Evolutionary conservation across 2,888 invertebrate species (phyloP).

Genomic region (Neria commutata): DNA sequence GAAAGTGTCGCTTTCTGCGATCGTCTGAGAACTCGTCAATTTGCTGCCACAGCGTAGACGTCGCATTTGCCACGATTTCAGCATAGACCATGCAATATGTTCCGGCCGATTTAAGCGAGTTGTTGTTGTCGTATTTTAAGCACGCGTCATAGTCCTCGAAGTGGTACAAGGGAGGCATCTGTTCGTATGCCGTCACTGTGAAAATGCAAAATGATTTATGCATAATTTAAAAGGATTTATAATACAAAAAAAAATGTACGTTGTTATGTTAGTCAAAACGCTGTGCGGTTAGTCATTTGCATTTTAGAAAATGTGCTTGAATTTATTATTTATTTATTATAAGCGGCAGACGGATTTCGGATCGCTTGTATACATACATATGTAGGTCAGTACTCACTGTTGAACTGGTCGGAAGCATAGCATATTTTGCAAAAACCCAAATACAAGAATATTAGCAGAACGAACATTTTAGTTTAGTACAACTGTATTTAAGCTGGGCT

Average conservation of each 20-base stretch:
- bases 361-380: neutral
- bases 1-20: constrained; percentile 41
- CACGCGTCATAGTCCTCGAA: constrained; percentile 57
- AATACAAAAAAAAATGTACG: no score
- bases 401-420: neutral
- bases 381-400: neutral
- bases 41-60: constrained; percentile 46
- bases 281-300: no score
- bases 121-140: constrained; percentile 62
- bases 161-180: constrained; percentile 48
- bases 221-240: no score
- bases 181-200: constrained; percentile 43
- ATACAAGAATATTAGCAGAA: neutral
- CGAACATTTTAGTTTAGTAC: neutral
- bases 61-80: constrained; percentile 46
- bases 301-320: no score
- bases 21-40: constrained; percentile 43
- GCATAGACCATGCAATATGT: constrained; percentile 51
- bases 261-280: no score
- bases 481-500: neutral
- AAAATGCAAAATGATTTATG: neutral
- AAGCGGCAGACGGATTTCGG: no score
- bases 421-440: neutral
- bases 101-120: constrained; percentile 18
- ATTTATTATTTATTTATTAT: no score